phyloP scores from a whole-genome alignment of 2,888 invertebrate genomes.

The Cinara cedri region DNA sequence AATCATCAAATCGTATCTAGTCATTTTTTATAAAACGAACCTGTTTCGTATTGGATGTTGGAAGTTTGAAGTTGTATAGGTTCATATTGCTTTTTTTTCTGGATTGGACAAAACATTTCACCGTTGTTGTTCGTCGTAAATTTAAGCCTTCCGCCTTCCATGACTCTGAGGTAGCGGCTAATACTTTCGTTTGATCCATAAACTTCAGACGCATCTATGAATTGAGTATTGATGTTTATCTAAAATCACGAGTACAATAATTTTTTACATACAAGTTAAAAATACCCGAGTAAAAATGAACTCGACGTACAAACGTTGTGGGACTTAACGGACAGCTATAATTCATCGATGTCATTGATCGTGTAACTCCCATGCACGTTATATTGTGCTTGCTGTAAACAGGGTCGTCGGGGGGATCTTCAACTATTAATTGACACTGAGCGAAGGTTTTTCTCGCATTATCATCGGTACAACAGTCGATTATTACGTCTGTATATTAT shows the following conservation, averaged over 20 bases:
- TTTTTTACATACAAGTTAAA: not conserved
- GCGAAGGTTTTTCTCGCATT: not conserved
- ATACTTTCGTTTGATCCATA: conserved; percentile 59
- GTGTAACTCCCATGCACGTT: conserved; percentile 60
- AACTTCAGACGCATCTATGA: conserved; percentile 60
- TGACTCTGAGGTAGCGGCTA: conserved; percentile 22
- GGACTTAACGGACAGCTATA: conserved; percentile 40
- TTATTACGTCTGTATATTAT: not conserved
- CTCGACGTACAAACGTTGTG: conserved; percentile 14
- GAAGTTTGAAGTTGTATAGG: not conserved
- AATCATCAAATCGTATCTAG: no score
- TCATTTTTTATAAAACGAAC: not conserved
- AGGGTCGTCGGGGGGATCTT: conserved; percentile 60
- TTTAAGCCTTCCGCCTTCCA: conserved; percentile 19
- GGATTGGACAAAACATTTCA: conserved; percentile 37
- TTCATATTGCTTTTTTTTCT: not conserved
- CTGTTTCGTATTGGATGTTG: conserved; percentile 20
- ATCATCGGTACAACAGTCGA: conserved; percentile 19
- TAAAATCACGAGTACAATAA: conserved; percentile 7
- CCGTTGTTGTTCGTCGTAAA: not conserved
- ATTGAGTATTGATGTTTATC: conserved; percentile 60
- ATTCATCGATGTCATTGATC: conserved; percentile 68
- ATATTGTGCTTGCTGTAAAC: conserved; percentile 59
- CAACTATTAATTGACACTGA: conserved; percentile 55
- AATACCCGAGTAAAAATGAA: no score